Conservation (phyloP, 2,797 vertebrate species). For the Crypturellus tataupa region DNA sequence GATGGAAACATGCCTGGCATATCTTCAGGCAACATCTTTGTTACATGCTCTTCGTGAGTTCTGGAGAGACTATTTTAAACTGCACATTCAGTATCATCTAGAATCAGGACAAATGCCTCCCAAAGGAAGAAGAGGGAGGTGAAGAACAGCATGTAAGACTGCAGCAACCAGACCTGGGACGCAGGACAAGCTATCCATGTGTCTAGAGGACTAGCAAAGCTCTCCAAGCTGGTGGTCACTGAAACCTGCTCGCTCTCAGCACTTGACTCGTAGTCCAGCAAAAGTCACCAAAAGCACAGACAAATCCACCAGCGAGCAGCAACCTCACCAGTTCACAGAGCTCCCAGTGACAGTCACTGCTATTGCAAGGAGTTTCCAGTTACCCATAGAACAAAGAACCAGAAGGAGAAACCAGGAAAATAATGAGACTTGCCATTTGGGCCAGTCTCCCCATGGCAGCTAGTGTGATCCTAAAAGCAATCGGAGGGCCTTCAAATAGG, state of each 20-base stretch:
- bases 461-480: background rate
- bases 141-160: background rate
- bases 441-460: background rate
- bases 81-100: background rate
- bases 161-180: background rate
- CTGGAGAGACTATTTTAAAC: background rate
- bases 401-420: background rate
- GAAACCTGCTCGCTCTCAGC: background rate
- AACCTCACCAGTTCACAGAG: background rate
- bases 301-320: background rate
- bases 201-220: background rate
- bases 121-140: background rate
- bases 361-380: background rate
- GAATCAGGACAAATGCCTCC: background rate
- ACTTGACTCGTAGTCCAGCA: background rate
- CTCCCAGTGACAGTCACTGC: background rate
- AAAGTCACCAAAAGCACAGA: background rate
- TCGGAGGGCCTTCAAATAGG: background rate
- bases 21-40: background rate
- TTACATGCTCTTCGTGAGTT: background rate
- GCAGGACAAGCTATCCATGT: background rate
- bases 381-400: background rate
- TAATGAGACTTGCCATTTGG: background rate
- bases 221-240: background rate
- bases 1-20: background rate